Evolutionary conservation across 2,113 vertebrate genomes (phyloP).

Genomic region (Gnathonemus echidnorhynchus): DNA sequence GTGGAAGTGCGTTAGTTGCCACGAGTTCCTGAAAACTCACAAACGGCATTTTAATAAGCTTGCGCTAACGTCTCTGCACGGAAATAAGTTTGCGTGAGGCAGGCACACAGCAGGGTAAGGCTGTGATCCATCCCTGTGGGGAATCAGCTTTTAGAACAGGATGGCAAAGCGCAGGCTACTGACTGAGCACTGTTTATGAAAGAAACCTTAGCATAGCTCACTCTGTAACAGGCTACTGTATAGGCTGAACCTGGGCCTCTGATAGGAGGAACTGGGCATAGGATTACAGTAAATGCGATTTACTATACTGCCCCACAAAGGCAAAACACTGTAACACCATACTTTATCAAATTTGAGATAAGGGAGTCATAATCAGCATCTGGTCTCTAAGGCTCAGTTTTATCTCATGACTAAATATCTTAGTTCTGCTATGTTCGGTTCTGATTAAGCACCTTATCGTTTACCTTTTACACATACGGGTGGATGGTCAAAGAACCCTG

Average conservation of each 20-base stretch:
- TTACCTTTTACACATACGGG: background rate
- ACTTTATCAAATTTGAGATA: background rate
- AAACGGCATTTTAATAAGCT: background rate
- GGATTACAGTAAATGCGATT: background rate
- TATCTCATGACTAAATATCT: background rate
- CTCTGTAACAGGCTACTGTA: background rate
- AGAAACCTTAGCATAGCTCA: background rate
- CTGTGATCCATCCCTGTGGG: background rate
- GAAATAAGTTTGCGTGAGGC: background rate
- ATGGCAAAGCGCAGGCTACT: background rate
- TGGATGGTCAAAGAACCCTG: background rate
- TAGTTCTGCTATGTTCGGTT: background rate
- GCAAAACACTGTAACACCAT: background rate
- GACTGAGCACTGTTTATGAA: background rate
- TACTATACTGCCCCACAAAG: background rate
- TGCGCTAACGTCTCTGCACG: background rate
- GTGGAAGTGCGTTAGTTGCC: background rate
- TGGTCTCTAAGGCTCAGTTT: background rate
- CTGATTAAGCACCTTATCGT: background rate
- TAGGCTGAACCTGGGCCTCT: background rate
- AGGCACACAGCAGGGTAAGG: background rate
- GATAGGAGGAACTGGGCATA: background rate
- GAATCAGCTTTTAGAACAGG: background rate
- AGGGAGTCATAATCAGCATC: background rate
- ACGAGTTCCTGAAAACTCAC: background rate